These are phyloP conservation scores for Pachymerium ferrugineum DNA, from an alignment of 2,888 invertebrate genomes.

Conservation along the genomic window DNA sequence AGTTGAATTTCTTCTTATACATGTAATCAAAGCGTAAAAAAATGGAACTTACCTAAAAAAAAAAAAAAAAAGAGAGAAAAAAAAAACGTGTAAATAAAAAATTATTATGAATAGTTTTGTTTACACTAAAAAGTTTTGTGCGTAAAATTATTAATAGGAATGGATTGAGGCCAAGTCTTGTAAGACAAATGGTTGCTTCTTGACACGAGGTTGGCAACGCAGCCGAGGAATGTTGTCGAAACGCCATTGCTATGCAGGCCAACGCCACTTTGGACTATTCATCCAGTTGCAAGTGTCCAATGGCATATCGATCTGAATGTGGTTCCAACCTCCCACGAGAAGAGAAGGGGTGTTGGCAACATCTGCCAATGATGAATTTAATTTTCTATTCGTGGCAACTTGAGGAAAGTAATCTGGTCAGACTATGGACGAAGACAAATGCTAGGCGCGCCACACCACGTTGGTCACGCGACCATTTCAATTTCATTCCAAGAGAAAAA, in stretches of 20 bases:
- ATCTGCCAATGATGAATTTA: constrained; percentile 27
- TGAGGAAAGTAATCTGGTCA: constrained; percentile 17
- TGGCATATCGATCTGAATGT: constrained; percentile 22
- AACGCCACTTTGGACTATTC: constrained; percentile 7
- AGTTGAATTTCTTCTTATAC: not conserved
- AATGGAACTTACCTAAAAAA: constrained; percentile 6
- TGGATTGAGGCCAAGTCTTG: not conserved
- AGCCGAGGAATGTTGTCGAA: constrained; percentile 17
- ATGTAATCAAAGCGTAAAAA: not conserved
- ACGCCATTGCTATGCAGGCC: constrained; percentile 17
- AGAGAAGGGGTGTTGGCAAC: constrained; percentile 12
- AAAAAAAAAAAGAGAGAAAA: not conserved
- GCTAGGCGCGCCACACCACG: constrained; percentile 14
- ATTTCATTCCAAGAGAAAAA: not conserved
- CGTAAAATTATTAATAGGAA: too few species aligned
- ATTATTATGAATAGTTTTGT: too few species aligned
- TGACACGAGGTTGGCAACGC: constrained; percentile 8
- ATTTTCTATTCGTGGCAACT: constrained; percentile 30
- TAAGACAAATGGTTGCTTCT: constrained; percentile 12
- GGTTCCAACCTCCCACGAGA: not conserved
- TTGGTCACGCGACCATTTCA: constrained; percentile 19
- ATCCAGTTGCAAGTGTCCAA: constrained; percentile 20
- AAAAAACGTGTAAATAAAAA: not conserved
- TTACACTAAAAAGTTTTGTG: too few species aligned
- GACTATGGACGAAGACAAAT: constrained; percentile 22